phyloP scores from a whole-genome alignment of 2,888 invertebrate genomes.

The Mellilla xanthometata region DNA sequence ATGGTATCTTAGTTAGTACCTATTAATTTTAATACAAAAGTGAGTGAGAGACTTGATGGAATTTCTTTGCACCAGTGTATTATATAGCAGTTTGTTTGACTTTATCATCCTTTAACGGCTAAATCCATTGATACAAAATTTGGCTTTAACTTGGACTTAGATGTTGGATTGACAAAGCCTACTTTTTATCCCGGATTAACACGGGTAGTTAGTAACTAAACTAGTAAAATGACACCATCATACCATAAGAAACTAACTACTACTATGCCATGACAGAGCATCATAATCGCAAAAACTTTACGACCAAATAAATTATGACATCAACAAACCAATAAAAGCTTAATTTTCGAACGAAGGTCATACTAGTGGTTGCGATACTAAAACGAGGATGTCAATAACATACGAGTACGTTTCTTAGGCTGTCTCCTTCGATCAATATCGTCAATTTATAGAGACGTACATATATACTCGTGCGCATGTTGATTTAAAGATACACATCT shows the following conservation, averaged over 20 bases:
- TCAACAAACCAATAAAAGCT: conserved; percentile 13
- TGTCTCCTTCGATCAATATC: conserved; percentile 6
- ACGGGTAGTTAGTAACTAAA: conserved; percentile 8
- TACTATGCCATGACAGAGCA: background rate
- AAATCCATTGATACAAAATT: too few species aligned
- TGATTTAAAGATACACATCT: background rate
- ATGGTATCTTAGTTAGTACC: too few species aligned
- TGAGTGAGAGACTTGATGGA: too few species aligned
- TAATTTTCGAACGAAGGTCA: conserved; percentile 10
- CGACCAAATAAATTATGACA: conserved; percentile 16
- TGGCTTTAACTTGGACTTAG: too few species aligned
- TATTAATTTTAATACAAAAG: too few species aligned
- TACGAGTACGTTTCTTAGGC: background rate
- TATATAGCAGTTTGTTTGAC: too few species aligned
- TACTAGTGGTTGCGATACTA: background rate
- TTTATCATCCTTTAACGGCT: too few species aligned
- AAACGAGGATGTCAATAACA: conserved; percentile 1
- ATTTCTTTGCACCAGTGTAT: too few species aligned
- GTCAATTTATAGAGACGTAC: background rate
- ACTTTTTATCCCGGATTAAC: too few species aligned
- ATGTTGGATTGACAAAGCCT: too few species aligned
- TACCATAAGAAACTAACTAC: background rate
- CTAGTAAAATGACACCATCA: too few species aligned
- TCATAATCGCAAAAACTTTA: conserved; percentile 11
- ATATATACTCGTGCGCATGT: conserved; percentile 1